Base-by-base conservation (phyloP, 2,888 invertebrate genomes). In the Tryphoninae sp. region DNA sequence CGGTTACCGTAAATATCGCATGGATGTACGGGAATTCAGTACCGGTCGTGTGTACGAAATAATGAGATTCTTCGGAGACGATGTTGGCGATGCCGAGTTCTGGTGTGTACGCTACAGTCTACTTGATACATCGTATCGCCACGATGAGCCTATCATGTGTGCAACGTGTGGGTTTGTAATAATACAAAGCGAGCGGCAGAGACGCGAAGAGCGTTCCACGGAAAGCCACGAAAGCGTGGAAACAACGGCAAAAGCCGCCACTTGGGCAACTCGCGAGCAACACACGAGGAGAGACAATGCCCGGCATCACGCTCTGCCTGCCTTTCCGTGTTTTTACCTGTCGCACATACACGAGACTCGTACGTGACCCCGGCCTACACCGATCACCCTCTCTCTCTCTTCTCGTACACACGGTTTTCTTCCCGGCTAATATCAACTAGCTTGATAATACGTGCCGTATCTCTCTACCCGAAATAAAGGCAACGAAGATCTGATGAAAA, bases 171-270 rank as follows among this genome's bases (percentile, higher is more conserved):
- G 42, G 76, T 33, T 9, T 19, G 33, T 19, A 49, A 55, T 16
- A 58, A 40, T 62, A 64, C 58, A 23, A 68, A 64, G 82, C 73
- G 81, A 84, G 80, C 75, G 78, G 19, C 9, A 33, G 13, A 40
- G 16, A 19, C 6, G 40, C 33, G n/a, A 62, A n/a, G 73, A n/a
- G 73, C 82, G 82, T 85, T 86, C 84, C 82, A 82, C 81, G 86
- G 88, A 89, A 86, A 91, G 88, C 90, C 89, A 92, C 87, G 92
- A 92, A 92, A 92, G 92, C 91, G 92, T 92, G 91, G 92, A 92
- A 91, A 90, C 88, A 90, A 91, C 33, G 33, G 89, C 51, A 65
- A 76, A 33, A 67, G 6, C 76, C 55, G 72, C 89, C 88, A 89
- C 91, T 91, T 91, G 88, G 82, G 91, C 90, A 91, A 91, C 84